Percentiles rank a stretch among this genome's conserved stretches.
These are phyloP conservation scores for Ispidina lecontei DNA, from an alignment of 2,797 vertebrate species.

Conservation along the genomic window DNA sequence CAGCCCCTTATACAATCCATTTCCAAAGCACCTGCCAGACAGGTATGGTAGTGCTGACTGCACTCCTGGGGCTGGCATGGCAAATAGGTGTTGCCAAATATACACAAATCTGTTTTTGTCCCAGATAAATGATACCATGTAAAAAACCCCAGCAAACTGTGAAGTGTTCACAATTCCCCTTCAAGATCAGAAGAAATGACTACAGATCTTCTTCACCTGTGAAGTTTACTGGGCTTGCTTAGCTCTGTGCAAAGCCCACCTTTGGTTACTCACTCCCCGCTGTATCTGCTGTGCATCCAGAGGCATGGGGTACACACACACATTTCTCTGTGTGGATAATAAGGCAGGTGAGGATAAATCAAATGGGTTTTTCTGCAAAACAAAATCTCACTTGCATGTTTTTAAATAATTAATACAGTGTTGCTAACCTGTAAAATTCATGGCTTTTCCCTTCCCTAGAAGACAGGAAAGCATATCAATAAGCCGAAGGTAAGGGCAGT, in stretches of 20 bases:
- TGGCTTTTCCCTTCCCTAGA: not conserved
- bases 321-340: not conserved
- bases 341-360: not conserved
- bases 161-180: not conserved
- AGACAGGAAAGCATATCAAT: not conserved
- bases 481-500: not conserved
- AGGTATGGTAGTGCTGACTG: not conserved
- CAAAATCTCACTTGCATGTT: not conserved
- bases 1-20: not conserved
- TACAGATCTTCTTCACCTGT: not conserved
- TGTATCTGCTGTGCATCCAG: not conserved
- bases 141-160: not conserved
- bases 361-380: not conserved
- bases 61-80: not conserved
- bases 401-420: not conserved
- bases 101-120: rapidly evolving
- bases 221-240: not conserved
- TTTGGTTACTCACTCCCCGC: not conserved
- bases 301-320: not conserved
- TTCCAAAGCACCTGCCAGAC: not conserved
- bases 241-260: rapidly evolving
- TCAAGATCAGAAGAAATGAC: not conserved
- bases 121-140: not conserved
- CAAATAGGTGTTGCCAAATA: not conserved
- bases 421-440: not conserved